These are phyloP conservation scores for Lophura swinhoii DNA, from an alignment of 2,797 vertebrate genomes.

Conservation along the genomic window DNA sequence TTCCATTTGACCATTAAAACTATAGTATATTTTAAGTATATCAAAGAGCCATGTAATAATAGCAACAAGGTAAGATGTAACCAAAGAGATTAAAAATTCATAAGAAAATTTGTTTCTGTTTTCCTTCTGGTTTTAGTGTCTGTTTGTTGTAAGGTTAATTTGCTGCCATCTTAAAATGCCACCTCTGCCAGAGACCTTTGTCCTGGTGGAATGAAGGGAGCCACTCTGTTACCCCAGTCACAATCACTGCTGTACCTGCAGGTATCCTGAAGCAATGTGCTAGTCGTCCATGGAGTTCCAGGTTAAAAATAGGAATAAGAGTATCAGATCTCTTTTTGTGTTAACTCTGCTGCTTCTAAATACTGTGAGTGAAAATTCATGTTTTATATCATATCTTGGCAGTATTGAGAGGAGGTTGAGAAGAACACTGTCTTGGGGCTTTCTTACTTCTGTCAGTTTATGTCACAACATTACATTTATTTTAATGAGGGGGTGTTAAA, in stretches of 20 bases:
- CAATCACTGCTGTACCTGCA: background rate
- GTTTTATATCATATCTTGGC: background rate
- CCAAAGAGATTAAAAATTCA: background rate
- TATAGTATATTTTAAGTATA: background rate
- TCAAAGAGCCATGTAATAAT: background rate
- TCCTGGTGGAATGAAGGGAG: background rate
- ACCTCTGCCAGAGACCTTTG: background rate
- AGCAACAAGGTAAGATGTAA: background rate
- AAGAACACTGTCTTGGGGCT: background rate
- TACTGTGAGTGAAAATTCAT: background rate
- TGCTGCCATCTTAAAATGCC: background rate
- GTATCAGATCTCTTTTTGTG: background rate
- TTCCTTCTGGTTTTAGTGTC: background rate
- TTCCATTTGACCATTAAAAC: background rate
- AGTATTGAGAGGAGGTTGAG: background rate
- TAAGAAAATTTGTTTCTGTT: background rate
- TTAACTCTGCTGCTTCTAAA: background rate
- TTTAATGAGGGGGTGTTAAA: constrained; percentile 8
- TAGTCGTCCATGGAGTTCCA: background rate
- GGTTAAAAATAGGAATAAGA: background rate
- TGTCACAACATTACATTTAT: constrained; percentile 31
- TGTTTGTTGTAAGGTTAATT: background rate
- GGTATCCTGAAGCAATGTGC: background rate
- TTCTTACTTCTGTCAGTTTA: background rate
- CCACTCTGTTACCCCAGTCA: background rate